Evolutionary conservation across 2,888 invertebrate genomes (phyloP), one percentile per base, ranked within the genome.

Genomic region (Drosophila subsilvestris): DNA sequence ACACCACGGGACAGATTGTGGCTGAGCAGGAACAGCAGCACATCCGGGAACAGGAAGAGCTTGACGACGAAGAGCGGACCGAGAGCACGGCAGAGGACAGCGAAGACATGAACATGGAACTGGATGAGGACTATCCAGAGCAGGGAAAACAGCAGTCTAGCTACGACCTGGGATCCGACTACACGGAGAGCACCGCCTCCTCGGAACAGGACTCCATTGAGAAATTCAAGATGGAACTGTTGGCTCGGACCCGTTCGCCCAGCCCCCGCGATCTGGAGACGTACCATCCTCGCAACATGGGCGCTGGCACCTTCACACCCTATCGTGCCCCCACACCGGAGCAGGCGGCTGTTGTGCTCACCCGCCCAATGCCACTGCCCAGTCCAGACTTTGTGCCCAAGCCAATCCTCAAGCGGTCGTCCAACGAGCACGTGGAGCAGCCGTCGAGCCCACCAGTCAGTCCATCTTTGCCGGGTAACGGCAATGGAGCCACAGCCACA

Each of bases 301-400:
- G 86, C 2, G 90, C 90, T 0, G 91, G 88, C 25, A 86, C 90
- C 17, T 90, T 91, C 42, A 91, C 91, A 1, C 91, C 92, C 1
- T 91, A 91, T 61, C 90, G 91, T 32, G 90, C 90, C 3, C 91
- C 91, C 0, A 93, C 93, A 18, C 93, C 93, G 45, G 93, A 93
- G 59, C 92, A 94, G 85, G 93, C 94, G 0, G 94, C 94, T 74
- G 93, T 93, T 66, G 94, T 95, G 75, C 91, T 94, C 2, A 93
- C 94, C 0, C 94, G 94, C 78, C 94, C 94, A 1, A 63, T 91
- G 66, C 94, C 95, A n/a, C 91, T 95, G 49, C 94, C 95, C 0
- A 95, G 95, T 90, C 95, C 95, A 0, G 95, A 95, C 90, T 95
- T 95, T 85, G 92, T 95, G 37, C 97, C 96, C 0, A 97, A 96